Base-by-base conservation (phyloP, 1,140 invertebrate species). In the Hyphantria cunea region DNA sequence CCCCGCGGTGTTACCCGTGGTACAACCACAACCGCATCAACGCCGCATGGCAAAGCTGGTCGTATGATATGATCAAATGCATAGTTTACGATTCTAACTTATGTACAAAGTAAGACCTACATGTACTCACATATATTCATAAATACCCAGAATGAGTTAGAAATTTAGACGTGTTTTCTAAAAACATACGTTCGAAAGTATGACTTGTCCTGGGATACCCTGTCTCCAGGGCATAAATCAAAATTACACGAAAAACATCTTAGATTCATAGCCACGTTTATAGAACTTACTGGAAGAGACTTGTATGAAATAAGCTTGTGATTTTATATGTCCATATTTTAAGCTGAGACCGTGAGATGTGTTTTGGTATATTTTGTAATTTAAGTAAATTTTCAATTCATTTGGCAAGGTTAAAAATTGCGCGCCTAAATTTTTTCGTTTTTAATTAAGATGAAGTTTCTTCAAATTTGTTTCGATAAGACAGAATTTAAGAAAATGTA, bases 161-260 rank as follows among this genome's bases (percentile, higher is more conserved):
- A 39, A 7, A 2, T 25, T 39, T n/a, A 39, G n/a, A 39, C n/a
- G 37, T 39, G n/a, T 10, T n/a, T 39, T 39, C 7, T 49, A 58
- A 51, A 34, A 50, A 41, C 39, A 51, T 53, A 74, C 69, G 48
- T 70, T 72, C 25, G 50, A 63, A 66, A 66, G 41, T 53, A 48
- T 58, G 45, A 47, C 25, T 47, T 59, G 59, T 51, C 62, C 48
- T 67, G 50, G 54, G 59, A 66, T 68, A 64, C 41, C 52, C 37
- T 64, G 56, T 47, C 55, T 58, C 53, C 45, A 25, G 51, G 66
- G 63, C 66, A 77, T 80, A 80, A 79, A 77, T 78, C 72, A 72
- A 71, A 83, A 76, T 78, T 72, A 80, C 76, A 77, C 56, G 66
- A 73, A 64, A 77, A 80, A 76, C 73, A 74, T 77, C 73, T 75